A percentile compares a stretch with the other conserved stretches of the same genome.
Evolutionary conservation across 2,113 vertebrate genomes (phyloP).

Genomic region (Lates calcarifer): DNA sequence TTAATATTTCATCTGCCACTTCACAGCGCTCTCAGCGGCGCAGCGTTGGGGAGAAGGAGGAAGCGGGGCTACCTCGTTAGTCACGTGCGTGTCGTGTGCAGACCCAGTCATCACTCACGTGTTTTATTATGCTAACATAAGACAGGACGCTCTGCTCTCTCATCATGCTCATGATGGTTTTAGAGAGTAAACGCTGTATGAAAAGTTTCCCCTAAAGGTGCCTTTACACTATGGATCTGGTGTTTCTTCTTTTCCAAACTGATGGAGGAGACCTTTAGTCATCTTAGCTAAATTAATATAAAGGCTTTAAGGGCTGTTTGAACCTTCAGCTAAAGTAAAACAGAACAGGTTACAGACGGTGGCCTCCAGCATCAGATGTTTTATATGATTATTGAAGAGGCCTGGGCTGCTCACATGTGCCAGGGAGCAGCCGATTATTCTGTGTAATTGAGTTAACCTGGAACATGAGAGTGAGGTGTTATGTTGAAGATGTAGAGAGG

Average conservation of each 20-base stretch:
- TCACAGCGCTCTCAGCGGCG: constrained; percentile 28
- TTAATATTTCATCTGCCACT: constrained; percentile 75
- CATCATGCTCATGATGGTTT: neutral
- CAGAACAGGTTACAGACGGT: neutral
- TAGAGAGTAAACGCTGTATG: neutral
- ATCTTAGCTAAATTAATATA: neutral
- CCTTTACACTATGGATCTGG: neutral
- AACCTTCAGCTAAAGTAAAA: neutral
- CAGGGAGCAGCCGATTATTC: constrained; percentile 3
- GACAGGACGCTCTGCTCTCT: neutral
- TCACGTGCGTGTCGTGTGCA: constrained; percentile 15
- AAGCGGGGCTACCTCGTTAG: neutral
- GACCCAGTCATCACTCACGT: constrained; percentile 18
- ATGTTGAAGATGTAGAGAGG: neutral
- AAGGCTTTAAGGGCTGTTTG: neutral
- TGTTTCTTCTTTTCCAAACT: no score
- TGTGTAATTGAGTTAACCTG: constrained; percentile 49
- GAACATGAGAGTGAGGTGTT: constrained; percentile 36
- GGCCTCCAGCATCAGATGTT: neutral
- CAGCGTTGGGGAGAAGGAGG: neutral
- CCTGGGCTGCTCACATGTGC: neutral
- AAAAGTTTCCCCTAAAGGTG: neutral
- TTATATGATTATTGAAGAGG: neutral
- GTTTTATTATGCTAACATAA: constrained; percentile 28
- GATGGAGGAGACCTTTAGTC: no score